Conservation (phyloP, 2,113 vertebrate species). For the Plestiodon gilberti region DNA sequence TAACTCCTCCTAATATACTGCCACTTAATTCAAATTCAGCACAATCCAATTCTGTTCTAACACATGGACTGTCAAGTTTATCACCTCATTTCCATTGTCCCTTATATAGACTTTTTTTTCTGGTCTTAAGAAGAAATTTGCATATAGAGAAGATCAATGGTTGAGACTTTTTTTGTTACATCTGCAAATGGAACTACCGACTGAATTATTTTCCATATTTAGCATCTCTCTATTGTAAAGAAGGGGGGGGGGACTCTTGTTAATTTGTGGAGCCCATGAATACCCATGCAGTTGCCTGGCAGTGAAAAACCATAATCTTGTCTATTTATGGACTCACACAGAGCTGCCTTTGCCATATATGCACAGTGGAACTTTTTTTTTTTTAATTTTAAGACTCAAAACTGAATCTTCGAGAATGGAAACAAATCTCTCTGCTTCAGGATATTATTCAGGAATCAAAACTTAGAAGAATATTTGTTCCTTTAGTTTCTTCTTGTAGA, state of each 20-base stretch:
- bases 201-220: slow-evolving; percentile 4
- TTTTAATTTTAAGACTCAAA: not conserved
- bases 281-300: not conserved
- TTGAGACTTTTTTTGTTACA: not conserved
- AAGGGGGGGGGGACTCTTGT: not conserved
- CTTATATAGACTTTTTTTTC: not conserved
- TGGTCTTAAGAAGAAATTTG: not conserved
- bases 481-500: not conserved
- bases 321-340: not conserved
- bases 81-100: not conserved
- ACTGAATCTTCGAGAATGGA: not conserved
- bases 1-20: not conserved
- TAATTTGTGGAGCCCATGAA: not conserved
- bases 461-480: not conserved
- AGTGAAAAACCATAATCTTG: not conserved
- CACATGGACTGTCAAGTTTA: not conserved
- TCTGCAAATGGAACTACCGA: slow-evolving; percentile 7
- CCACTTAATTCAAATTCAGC: no score
- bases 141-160: slow-evolving; percentile 5
- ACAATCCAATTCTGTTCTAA: no score
- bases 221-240: not conserved
- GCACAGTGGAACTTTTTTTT: not conserved
- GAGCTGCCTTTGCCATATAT: not conserved
- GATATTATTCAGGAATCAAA: not conserved
- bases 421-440: not conserved